A percentile compares a stretch with the other conserved stretches of the same genome.
These are phyloP conservation scores for Sebastes cheni DNA, from an alignment of 2,797 vertebrate genomes.

Conservation along the genomic window DNA sequence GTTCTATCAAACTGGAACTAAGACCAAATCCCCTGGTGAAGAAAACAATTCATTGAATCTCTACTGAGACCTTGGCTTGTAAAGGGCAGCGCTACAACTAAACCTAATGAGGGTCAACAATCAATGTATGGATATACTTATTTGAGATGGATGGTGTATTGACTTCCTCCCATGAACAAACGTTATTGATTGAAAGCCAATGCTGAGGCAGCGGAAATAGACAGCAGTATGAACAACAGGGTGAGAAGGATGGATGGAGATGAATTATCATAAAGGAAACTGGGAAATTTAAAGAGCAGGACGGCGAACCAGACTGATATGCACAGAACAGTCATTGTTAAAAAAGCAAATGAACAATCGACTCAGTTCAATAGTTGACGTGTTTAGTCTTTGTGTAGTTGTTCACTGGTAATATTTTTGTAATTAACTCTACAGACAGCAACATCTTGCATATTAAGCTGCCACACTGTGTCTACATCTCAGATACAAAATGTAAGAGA, in stretches of 20 bases:
- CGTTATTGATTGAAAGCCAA: slow-evolving; percentile 17
- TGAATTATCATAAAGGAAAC: not conserved
- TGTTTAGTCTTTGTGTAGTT: not conserved
- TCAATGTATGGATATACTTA: slow-evolving; percentile 36
- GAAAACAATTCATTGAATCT: not conserved
- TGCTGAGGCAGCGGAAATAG: slow-evolving; percentile 24
- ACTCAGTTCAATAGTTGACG: not conserved
- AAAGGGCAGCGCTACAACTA: not conserved
- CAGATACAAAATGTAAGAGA: not conserved
- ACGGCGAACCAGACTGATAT: not conserved
- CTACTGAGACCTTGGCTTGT: not conserved
- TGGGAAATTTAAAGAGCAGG: not conserved
- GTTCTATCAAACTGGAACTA: not conserved
- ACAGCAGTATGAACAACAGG: not conserved
- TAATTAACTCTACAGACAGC: not conserved
- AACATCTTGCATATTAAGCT: not conserved
- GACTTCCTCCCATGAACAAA: slow-evolving; percentile 28
- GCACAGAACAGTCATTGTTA: not conserved
- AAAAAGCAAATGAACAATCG: not conserved
- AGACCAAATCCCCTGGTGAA: not conserved
- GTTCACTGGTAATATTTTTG: not conserved
- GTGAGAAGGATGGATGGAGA: not conserved
- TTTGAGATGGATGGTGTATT: slow-evolving; percentile 26
- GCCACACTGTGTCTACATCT: too few relatives aligned
- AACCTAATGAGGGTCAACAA: slow-evolving; percentile 7